phyloP scores from a whole-genome alignment of 2,797 vertebrate species.

The Pteronotus mesoamericanus region DNA sequence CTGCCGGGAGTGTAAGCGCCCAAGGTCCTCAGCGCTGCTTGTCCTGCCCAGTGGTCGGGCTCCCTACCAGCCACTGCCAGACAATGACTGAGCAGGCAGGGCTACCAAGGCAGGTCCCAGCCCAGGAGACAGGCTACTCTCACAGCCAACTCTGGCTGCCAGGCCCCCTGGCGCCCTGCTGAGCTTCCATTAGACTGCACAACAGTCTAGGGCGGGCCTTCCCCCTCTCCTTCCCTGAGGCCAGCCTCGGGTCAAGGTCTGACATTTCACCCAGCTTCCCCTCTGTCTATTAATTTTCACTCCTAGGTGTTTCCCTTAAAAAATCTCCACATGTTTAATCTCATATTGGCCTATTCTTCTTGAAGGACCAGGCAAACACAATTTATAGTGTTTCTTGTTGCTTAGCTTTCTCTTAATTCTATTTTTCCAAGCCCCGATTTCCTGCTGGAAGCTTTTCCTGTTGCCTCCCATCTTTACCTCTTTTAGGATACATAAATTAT shows the following conservation, averaged over 20 bases:
- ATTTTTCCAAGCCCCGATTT: background rate
- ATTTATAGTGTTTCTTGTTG: background rate
- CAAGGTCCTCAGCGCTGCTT: background rate
- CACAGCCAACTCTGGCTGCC: background rate
- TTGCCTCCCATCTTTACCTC: background rate
- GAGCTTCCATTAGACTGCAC: background rate
- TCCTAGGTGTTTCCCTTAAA: background rate
- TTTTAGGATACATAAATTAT: slow-evolving; percentile 18
- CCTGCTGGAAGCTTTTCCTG: background rate
- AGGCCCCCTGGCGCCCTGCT: too few species aligned
- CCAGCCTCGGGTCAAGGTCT: background rate
- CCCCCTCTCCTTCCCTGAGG: background rate
- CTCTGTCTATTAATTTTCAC: background rate
- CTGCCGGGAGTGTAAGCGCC: background rate
- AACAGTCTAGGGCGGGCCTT: too few species aligned
- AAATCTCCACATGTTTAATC: background rate
- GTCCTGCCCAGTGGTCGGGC: background rate
- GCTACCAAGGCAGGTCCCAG: too few species aligned
- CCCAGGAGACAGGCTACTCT: rapidly evolving
- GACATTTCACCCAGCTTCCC: background rate
- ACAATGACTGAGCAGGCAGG: background rate
- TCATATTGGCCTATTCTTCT: background rate
- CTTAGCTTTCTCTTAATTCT: background rate
- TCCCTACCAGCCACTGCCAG: background rate
- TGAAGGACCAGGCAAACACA: background rate